Conservation (phyloP, 2,113 vertebrate genomes). For the Tinamus guttatus region DNA sequence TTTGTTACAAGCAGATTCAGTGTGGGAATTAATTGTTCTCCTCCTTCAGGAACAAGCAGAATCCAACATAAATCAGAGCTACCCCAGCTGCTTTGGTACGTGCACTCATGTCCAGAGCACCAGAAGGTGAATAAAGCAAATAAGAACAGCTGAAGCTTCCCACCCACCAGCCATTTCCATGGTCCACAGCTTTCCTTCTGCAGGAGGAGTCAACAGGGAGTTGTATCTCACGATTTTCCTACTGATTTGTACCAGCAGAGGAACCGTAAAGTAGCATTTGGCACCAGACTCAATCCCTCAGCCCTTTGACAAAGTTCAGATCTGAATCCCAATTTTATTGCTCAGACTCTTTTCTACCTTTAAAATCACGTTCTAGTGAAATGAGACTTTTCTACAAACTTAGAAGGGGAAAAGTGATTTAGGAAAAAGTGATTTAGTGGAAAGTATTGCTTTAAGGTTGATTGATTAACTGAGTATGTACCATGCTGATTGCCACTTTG, state of each 20-base stretch:
- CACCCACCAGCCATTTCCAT: background rate
- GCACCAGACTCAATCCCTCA: background rate
- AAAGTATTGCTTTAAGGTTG: conserved; percentile 52
- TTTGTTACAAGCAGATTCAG: background rate
- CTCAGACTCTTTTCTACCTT: background rate
- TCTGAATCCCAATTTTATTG: background rate
- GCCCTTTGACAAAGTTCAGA: background rate
- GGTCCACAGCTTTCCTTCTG: background rate
- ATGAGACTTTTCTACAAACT: conserved; percentile 21
- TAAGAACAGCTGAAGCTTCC: background rate
- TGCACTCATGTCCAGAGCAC: background rate
- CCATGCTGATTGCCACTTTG: conserved; percentile 18
- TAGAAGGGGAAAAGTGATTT: background rate
- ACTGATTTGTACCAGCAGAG: background rate
- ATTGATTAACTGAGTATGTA: conserved; percentile 34
- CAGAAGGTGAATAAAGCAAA: background rate
- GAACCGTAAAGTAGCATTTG: background rate
- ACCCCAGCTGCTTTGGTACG: background rate
- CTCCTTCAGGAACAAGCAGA: background rate
- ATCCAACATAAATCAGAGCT: background rate
- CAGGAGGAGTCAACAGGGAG: background rate
- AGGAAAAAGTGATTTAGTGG: background rate
- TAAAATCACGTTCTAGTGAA: background rate
- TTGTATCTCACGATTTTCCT: background rate
- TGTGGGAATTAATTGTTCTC: background rate